A percentile compares a stretch with the other conserved stretches of the same genome.
phyloP scores from a whole-genome alignment of 2,797 vertebrate species.

The Sebastes trivittatus region DNA sequence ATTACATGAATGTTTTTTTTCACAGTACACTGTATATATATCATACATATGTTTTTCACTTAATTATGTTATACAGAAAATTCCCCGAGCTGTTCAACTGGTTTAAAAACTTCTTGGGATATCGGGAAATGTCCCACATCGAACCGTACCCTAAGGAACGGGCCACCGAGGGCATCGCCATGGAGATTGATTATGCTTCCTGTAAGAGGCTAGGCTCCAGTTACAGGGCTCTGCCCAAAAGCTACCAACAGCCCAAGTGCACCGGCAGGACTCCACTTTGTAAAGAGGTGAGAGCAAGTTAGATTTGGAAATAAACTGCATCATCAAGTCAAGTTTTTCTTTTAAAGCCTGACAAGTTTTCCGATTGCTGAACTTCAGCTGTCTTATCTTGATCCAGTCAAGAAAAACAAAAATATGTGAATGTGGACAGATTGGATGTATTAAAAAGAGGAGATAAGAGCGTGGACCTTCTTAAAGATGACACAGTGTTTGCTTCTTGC shows the following conservation, averaged over 20 bases:
- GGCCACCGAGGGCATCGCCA: constrained; percentile 97
- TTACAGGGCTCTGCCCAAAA: constrained; percentile 97
- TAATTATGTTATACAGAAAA: constrained; percentile 82
- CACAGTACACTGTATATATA: neutral
- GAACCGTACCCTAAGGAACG: constrained; percentile 96
- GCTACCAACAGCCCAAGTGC: constrained; percentile 98
- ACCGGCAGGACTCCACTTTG: constrained; percentile 96
- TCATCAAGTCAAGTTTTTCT: neutral
- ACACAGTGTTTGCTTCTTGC: neutral
- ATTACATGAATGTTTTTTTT: neutral
- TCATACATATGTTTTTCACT: neutral
- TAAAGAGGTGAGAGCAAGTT: constrained; percentile 89
- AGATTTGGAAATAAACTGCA: neutral
- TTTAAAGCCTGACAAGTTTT: neutral
- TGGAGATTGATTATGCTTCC: constrained; percentile 99
- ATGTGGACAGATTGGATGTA: neutral
- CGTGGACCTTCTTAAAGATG: neutral
- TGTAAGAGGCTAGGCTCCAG: constrained; percentile 98
- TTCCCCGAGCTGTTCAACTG: constrained; percentile 98
- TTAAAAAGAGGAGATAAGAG: neutral
- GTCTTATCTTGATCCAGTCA: neutral
- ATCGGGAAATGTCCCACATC: constrained; percentile 93
- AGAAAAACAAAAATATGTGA: neutral
- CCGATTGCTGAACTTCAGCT: neutral
- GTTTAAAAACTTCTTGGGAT: constrained; percentile 99